These are phyloP conservation scores for Peribatodes rhomboidaria DNA, from an alignment of 2,888 invertebrate genomes.

Conservation along the genomic window DNA sequence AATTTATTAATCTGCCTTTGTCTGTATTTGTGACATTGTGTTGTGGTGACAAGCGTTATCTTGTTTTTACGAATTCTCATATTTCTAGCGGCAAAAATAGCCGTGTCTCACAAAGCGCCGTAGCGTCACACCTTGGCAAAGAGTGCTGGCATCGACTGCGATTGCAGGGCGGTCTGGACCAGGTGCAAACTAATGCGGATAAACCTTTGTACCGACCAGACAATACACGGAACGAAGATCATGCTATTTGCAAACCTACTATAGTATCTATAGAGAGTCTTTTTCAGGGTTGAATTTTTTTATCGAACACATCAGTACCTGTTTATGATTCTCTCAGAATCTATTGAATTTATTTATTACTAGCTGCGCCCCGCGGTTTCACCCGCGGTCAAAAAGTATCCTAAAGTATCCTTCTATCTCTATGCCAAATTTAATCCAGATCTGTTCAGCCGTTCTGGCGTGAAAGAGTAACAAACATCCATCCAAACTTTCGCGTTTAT, in stretches of 20 bases:
- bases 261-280: neutral
- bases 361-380: no score
- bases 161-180: slow-evolving; percentile 46
- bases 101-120: slow-evolving; percentile 51
- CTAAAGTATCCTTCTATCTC: no score
- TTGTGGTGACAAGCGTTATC: slow-evolving; percentile 31
- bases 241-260: neutral
- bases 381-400: no score
- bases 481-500: no score
- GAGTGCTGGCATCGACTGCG: slow-evolving; percentile 62
- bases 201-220: slow-evolving; percentile 29
- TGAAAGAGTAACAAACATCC: no score
- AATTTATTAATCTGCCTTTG: slow-evolving; percentile 32
- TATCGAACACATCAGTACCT: no score
- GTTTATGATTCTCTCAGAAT: no score
- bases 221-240: slow-evolving; percentile 1
- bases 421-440: no score
- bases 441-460: no score
- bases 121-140: slow-evolving; percentile 67
- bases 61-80: slow-evolving; percentile 44
- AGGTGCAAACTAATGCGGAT: slow-evolving; percentile 49
- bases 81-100: slow-evolving; percentile 55
- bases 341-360: no score
- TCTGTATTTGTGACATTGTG: slow-evolving; percentile 25
- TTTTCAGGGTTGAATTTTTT: neutral